A percentile compares a stretch with the other conserved stretches of the same genome.
Conservation (phyloP, 2,888 invertebrate genomes). For the Phyllotreta cruciferae region DNA sequence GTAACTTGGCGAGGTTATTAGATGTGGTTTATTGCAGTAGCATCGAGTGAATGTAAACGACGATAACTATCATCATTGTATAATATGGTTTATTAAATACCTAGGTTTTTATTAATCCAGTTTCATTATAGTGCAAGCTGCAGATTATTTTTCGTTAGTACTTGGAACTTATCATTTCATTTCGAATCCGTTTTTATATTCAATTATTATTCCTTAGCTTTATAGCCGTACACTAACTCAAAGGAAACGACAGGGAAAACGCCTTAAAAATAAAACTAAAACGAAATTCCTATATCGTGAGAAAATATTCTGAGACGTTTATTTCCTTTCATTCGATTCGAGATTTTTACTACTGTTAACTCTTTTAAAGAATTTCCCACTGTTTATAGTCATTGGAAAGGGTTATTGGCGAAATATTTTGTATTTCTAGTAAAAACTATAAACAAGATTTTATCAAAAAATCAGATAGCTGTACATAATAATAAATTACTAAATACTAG, state of each 20-base stretch:
- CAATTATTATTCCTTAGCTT: no score
- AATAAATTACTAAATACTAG: no score
- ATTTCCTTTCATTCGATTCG: conserved; percentile 11
- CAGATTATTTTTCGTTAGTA: no score
- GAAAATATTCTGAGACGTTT: conserved; percentile 9
- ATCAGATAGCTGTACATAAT: no score
- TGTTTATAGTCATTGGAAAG: not conserved
- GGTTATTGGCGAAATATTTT: no score
- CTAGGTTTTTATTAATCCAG: not conserved
- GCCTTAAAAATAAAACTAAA: conserved; percentile 8
- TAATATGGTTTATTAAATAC: conserved; percentile 8
- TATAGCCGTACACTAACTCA: not conserved
- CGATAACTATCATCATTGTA: not conserved
- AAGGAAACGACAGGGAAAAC: not conserved
- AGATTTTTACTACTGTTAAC: conserved; percentile 7
- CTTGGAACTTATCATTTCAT: no score
- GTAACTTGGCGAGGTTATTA: conserved; percentile 20
- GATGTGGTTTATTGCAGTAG: conserved; percentile 13
- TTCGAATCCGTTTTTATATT: no score
- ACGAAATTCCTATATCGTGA: conserved; percentile 3
- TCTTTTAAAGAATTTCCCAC: conserved; percentile 4
- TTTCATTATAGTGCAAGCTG: no score
- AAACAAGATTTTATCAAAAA: no score
- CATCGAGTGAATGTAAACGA: not conserved
- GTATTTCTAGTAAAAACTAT: no score